phyloP scores from a whole-genome alignment of 2,113 vertebrate species.

The Chitala chitala region DNA sequence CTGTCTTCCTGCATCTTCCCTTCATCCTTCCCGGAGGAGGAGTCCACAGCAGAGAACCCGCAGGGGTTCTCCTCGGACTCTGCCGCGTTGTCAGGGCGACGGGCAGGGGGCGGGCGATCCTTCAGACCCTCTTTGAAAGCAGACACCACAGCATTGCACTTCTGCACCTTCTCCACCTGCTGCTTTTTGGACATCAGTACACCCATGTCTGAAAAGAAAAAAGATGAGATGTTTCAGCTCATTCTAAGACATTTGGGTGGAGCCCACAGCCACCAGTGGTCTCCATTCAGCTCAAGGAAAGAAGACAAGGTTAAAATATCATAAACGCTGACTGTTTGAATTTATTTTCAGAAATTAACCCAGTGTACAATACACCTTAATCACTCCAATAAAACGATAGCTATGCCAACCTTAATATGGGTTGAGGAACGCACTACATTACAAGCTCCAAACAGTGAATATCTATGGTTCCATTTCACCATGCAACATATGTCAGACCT shows the following conservation, averaged over 20 bases:
- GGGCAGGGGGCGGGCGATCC: slow-evolving; percentile 61
- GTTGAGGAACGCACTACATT: too few relatives aligned
- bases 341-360: background rate
- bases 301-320: background rate
- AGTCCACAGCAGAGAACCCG: slow-evolving; percentile 55
- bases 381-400: too few relatives aligned
- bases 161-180: slow-evolving; percentile 96
- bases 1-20: slow-evolving; percentile 41
- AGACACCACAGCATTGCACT: slow-evolving; percentile 83
- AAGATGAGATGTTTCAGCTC: background rate
- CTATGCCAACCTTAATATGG: too few relatives aligned
- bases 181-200: slow-evolving; percentile 96
- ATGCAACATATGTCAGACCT: too few relatives aligned
- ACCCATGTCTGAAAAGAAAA: slow-evolving; percentile 72
- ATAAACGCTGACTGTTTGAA: background rate
- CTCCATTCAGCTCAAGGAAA: background rate
- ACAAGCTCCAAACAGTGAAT: too few relatives aligned
- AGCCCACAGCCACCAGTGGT: background rate
- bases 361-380: background rate
- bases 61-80: slow-evolving; percentile 55
- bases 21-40: slow-evolving; percentile 47
- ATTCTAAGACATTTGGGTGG: too few relatives aligned
- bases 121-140: slow-evolving; percentile 86
- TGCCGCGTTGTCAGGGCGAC: slow-evolving; percentile 41
- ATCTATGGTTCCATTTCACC: too few relatives aligned